Evolutionary conservation across 2,888 invertebrate genomes (phyloP).

Genomic region (Pterobdella sp.): DNA sequence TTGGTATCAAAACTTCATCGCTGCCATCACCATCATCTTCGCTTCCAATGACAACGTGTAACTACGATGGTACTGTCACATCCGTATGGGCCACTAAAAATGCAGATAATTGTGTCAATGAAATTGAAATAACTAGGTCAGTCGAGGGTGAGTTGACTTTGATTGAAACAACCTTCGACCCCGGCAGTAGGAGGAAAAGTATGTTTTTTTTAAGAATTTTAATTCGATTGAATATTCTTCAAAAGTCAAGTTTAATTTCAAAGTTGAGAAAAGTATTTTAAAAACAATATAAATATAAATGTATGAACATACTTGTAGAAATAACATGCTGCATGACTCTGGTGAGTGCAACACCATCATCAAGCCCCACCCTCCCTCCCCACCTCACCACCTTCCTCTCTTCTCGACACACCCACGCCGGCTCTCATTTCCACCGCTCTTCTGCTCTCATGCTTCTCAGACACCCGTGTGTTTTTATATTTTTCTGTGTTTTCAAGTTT

Average conservation of each 20-base stretch:
- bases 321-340: not conserved
- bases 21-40: slow-evolving; percentile 16
- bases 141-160: not conserved
- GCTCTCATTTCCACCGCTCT: slow-evolving; percentile 49
- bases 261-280: not conserved
- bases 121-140: slow-evolving; percentile 40
- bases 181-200: not conserved
- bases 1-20: slow-evolving; percentile 6
- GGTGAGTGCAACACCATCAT: not conserved
- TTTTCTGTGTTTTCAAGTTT: not conserved
- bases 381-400: slow-evolving; percentile 30
- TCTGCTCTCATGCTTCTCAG: slow-evolving; percentile 47
- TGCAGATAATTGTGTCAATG: slow-evolving; percentile 41
- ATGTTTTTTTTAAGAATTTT: too few relatives aligned
- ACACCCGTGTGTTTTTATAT: slow-evolving; percentile 42
- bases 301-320: not conserved
- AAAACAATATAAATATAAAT: not conserved
- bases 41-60: slow-evolving; percentile 39
- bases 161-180: not conserved
- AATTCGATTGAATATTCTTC: not conserved
- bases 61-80: slow-evolving; percentile 47
- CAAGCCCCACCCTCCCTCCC: not conserved
- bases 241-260: not conserved
- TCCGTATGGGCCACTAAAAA: slow-evolving; percentile 43
- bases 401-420: slow-evolving; percentile 41